These are phyloP conservation scores for Engystomops pustulosus DNA, from an alignment of 2,113 vertebrate genomes.

Conservation along the genomic window DNA sequence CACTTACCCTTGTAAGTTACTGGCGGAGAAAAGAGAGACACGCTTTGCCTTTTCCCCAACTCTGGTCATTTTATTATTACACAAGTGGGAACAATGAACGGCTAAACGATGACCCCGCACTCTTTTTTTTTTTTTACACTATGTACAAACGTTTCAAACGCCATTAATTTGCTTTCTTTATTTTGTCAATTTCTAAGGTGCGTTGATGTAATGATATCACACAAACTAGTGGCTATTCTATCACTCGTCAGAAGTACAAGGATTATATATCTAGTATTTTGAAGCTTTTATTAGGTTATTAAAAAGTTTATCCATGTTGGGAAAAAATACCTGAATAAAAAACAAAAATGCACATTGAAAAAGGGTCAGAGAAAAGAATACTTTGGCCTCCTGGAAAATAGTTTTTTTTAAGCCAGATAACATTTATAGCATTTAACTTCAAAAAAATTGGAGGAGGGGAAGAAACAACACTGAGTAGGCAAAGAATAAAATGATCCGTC, in stretches of 20 bases:
- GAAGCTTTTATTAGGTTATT: too few relatives aligned
- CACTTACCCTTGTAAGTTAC: conserved; percentile 86
- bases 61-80: conserved; percentile 11
- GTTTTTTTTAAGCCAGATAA: too few relatives aligned
- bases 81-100: conserved; percentile 9
- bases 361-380: too few relatives aligned
- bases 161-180: conserved; percentile 20
- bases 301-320: too few relatives aligned
- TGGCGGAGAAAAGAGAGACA: conserved; percentile 75
- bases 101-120: conserved; percentile 40
- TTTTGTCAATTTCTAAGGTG: not conserved
- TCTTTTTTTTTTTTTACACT: too few relatives aligned
- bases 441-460: too few relatives aligned
- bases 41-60: conserved; percentile 30
- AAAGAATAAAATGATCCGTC: too few relatives aligned
- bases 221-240: not conserved
- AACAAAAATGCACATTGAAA: too few relatives aligned
- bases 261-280: not conserved
- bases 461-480: too few relatives aligned
- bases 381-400: too few relatives aligned
- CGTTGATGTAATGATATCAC: conserved; percentile 15
- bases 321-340: too few relatives aligned
- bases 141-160: not conserved
- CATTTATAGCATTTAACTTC: too few relatives aligned
- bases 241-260: not conserved